phyloP scores from a whole-genome alignment of 2,888 invertebrate species.

The Pristionchus entomophagus region DNA sequence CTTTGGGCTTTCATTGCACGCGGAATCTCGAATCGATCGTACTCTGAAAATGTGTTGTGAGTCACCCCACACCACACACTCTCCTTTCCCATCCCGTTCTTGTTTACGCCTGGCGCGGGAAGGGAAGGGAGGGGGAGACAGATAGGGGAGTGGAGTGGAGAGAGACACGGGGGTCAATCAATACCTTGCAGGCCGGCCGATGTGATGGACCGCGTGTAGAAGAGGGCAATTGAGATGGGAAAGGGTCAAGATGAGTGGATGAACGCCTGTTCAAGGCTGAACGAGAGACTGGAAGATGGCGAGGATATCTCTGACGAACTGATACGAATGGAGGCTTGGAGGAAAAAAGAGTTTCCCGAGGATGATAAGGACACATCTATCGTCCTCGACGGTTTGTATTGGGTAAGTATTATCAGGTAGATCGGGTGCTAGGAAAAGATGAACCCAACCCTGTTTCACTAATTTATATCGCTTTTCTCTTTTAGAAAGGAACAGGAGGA shows the following conservation, averaged over 20 bases:
- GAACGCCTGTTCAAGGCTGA: neutral
- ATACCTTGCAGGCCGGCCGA: conserved; percentile 42
- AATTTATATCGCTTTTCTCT: too few species aligned
- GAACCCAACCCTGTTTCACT: too few species aligned
- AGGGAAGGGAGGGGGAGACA: neutral
- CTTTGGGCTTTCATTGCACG: conserved; percentile 28
- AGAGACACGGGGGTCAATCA: conserved; percentile 4
- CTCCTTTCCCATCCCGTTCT: conserved; percentile 14
- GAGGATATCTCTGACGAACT: conserved; percentile 28
- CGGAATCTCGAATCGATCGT: conserved; percentile 44
- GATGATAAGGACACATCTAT: neutral
- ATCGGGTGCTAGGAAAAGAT: too few species aligned
- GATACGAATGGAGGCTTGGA: neutral
- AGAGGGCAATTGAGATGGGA: conserved; percentile 25
- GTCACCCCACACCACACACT: conserved; percentile 31
- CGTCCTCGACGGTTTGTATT: neutral
- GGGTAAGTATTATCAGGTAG: neutral
- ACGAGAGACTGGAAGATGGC: neutral
- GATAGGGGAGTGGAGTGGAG: neutral
- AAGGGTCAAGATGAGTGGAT: conserved; percentile 38
- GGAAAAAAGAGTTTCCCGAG: neutral
- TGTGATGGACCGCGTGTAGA: neutral
- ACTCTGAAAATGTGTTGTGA: conserved; percentile 41
- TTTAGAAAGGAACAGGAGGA: too few species aligned
- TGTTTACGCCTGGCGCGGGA: conserved; percentile 22